Conservation (phyloP, 2,113 vertebrate species). For the Callorhinus ursinus region DNA sequence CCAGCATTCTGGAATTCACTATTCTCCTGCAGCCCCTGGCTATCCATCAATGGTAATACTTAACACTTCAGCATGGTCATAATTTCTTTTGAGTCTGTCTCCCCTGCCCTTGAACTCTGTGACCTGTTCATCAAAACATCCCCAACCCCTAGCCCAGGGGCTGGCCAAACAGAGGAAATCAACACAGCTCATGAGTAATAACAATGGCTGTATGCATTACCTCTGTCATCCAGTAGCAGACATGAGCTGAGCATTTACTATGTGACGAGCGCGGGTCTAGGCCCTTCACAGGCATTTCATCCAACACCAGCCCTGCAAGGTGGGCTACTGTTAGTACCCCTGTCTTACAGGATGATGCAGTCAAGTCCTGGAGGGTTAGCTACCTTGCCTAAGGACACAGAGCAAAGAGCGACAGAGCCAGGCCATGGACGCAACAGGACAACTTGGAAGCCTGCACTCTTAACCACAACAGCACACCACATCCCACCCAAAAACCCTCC, state of each 20-base stretch:
- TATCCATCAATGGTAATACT: background rate
- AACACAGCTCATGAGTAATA: background rate
- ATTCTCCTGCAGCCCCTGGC: background rate
- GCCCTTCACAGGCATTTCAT: background rate
- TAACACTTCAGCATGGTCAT: background rate
- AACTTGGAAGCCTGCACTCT: rapidly evolving
- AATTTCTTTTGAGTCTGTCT: background rate
- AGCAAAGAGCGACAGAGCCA: background rate
- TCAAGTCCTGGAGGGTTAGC: background rate
- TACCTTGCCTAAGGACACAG: background rate
- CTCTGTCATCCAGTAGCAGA: background rate
- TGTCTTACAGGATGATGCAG: background rate
- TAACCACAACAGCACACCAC: background rate
- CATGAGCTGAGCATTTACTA: background rate
- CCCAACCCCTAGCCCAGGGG: background rate
- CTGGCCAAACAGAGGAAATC: background rate
- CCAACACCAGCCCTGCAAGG: background rate
- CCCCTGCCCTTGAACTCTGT: background rate
- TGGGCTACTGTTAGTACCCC: background rate
- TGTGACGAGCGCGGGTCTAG: background rate
- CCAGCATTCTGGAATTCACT: background rate
- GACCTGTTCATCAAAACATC: background rate
- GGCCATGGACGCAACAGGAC: background rate
- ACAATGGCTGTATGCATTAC: rapidly evolving
- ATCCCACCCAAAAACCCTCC: background rate